phyloP scores from a whole-genome alignment of 1,140 invertebrate genomes.

The Paracyclopina nana region DNA sequence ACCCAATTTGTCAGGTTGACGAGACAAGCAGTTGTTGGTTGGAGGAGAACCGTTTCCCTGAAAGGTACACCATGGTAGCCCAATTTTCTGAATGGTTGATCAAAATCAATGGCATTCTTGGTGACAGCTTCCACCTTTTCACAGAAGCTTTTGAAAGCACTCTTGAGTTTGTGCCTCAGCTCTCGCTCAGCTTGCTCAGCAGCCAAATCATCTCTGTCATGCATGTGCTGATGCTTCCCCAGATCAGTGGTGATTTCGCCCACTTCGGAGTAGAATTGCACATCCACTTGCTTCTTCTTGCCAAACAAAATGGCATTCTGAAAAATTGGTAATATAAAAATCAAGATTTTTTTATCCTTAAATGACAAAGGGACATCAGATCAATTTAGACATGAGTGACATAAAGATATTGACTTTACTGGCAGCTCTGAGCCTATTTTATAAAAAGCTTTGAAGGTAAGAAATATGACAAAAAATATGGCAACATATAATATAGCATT shows the following conservation, averaged over 20 bases:
- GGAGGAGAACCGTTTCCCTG: slow-evolving; percentile 81
- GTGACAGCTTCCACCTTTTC: slow-evolving; percentile 92
- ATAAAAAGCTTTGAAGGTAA: too few relatives aligned
- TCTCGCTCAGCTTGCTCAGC: slow-evolving; percentile 96
- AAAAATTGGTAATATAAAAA: too few relatives aligned
- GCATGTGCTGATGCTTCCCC: slow-evolving; percentile 98
- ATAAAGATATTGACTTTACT: too few relatives aligned
- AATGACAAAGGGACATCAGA: too few relatives aligned
- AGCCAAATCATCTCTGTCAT: slow-evolving; percentile 93
- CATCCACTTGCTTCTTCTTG: slow-evolving; percentile 96
- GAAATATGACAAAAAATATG: too few relatives aligned
- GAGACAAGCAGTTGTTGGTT: slow-evolving; percentile 88
- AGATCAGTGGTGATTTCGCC: slow-evolving; percentile 98
- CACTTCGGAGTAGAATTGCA: slow-evolving; percentile 99
- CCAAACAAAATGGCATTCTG: slow-evolving; percentile 26
- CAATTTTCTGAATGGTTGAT: slow-evolving; percentile 90
- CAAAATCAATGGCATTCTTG: slow-evolving; percentile 94
- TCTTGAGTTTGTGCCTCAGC: slow-evolving; percentile 82
- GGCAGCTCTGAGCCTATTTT: too few relatives aligned
- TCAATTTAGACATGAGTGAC: too few relatives aligned
- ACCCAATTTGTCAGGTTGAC: slow-evolving; percentile 96
- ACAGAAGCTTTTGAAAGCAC: slow-evolving; percentile 93
- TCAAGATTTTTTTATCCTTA: too few relatives aligned
- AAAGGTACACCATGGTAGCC: slow-evolving; percentile 96
- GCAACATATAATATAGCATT: too few relatives aligned